Percentiles rank a stretch among this genome's conserved stretches.
These are phyloP conservation scores for Holacanthus passer DNA, from an alignment of 2,113 vertebrate species.

Conservation along the genomic window DNA sequence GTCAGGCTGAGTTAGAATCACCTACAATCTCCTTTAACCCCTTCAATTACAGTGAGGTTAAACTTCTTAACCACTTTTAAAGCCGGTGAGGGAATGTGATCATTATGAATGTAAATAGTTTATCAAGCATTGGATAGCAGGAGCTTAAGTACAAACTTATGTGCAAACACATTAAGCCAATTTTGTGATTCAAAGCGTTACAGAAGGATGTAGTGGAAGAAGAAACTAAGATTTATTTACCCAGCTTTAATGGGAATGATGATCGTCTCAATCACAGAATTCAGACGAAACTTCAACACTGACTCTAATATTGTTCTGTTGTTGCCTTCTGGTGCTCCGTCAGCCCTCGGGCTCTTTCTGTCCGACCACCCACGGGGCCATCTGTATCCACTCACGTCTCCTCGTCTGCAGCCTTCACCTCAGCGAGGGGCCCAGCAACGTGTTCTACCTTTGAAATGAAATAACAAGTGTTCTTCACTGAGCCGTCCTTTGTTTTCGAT, in stretches of 20 bases:
- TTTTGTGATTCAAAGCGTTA: background rate
- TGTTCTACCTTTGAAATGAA: slow-evolving; percentile 2
- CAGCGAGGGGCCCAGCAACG: background rate
- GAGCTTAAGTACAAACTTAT: background rate
- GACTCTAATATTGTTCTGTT: background rate
- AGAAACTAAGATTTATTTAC: background rate
- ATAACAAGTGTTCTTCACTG: background rate
- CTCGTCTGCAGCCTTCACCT: background rate
- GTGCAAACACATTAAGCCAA: slow-evolving; percentile 6
- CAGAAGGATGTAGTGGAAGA: background rate
- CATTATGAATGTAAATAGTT: slow-evolving; percentile 32
- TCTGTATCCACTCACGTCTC: slow-evolving; percentile 28
- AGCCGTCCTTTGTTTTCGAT: background rate
- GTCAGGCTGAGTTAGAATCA: slow-evolving; percentile 46
- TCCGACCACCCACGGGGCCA: slow-evolving; percentile 14
- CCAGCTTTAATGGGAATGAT: background rate
- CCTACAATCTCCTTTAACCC: slow-evolving; percentile 44
- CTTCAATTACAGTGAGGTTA: slow-evolving; percentile 51
- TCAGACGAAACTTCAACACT: background rate
- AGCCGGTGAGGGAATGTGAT: slow-evolving; percentile 6
- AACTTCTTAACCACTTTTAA: slow-evolving; percentile 53
- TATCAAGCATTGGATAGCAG: background rate
- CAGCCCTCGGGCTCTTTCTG: background rate
- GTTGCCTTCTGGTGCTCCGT: background rate
- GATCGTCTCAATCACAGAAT: too few species aligned